A percentile compares a stretch with the other conserved stretches of the same genome.
Conservation (phyloP, 2,888 invertebrate genomes). For the Heliconius erato region DNA sequence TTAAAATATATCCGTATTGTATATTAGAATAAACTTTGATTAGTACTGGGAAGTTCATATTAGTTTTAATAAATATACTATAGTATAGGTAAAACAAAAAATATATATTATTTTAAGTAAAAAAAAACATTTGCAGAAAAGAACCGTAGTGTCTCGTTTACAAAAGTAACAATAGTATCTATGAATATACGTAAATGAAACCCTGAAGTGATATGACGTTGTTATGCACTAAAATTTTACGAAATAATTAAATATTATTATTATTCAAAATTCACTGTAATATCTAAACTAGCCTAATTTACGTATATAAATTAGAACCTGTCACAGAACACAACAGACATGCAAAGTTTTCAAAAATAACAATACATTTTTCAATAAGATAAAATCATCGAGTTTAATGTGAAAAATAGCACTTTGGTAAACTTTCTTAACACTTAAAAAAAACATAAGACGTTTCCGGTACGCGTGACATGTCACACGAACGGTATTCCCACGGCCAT, state of each 20-base stretch:
- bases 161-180: neutral
- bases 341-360: neutral
- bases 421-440: constrained; percentile 6
- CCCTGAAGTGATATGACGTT: neutral
- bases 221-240: too few relatives aligned
- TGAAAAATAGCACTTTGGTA: constrained; percentile 12
- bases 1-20: neutral
- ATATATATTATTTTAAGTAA: too few relatives aligned
- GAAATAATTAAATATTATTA: too few relatives aligned
- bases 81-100: neutral
- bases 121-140: too few relatives aligned
- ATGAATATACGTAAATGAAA: too few relatives aligned
- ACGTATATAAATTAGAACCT: too few relatives aligned
- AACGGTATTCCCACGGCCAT: constrained; percentile 25
- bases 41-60: neutral
- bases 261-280: too few relatives aligned
- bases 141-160: neutral
- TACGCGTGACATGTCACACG: constrained; percentile 9
- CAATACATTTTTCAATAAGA: neutral
- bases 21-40: neutral
- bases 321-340: too few relatives aligned
- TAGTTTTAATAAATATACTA: neutral
- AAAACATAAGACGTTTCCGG: neutral
- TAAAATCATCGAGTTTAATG: neutral
- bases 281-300: too few relatives aligned